Evolutionary conservation across 2,888 invertebrate genomes (phyloP), one percentile per base, ranked within the genome.

Genomic region (Metalampra italica): DNA sequence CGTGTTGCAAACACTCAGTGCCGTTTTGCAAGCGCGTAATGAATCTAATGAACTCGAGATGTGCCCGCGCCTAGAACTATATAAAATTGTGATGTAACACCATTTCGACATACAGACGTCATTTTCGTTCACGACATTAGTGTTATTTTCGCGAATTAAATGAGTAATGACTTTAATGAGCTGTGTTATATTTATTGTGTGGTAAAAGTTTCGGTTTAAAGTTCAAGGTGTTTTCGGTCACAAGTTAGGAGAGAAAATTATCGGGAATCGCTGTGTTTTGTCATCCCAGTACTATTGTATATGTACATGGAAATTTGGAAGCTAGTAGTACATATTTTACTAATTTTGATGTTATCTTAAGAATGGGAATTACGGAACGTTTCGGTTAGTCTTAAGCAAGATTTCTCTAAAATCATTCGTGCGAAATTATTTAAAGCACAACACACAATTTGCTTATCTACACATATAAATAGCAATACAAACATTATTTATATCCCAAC

Each of bases 1-100:
- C 39, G 61, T 75, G 70, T 72, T 66, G 77, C 69, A 79, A 79
- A 66, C 62, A 62, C 57, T 67, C 67, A 66, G 64, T 63, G 61
- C 63, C 56, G 61, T 78, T 75, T 70, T 66, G 75, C 73, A 75
- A 78, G 53, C 52, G 59, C 52, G 61, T 75, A 80, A 78, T 78
- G 75, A 68, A 75, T 64, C 72, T 81, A 81, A 82, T 79, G 77
- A 80, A 77, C 64, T 66, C 55, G 56, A 51, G 62, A 61, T 59
- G 64, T 57, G 64, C 68, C 54, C 53, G 55, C 64, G 53, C 52
- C 29, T 49, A 50, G 53, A 50, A 63, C 67, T 64, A 71, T 64
- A 71, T 74, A 78, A 78, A 78, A 75, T 69, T 70, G 64, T 78
- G 75, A 75, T 62, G 73, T 71, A 79, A 80, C 62, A 29, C 51